Percentiles rank a stretch among this genome's conserved stretches.
These are phyloP conservation scores for Lycia hirtaria DNA, from an alignment of 2,888 invertebrate species.

Conservation along the genomic window DNA sequence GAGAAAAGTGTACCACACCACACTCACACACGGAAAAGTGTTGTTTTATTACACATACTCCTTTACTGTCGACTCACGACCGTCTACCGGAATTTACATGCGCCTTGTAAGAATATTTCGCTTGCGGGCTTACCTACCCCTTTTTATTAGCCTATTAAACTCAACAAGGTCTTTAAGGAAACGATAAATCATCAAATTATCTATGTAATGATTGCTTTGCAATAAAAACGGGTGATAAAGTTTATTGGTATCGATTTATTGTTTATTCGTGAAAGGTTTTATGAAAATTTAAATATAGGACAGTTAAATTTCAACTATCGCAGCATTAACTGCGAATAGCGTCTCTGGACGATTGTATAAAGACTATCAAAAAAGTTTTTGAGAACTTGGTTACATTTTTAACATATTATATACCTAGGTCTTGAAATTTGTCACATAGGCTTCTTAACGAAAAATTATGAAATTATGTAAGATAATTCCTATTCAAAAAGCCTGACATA, in stretches of 20 bases:
- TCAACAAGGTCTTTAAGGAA: constrained; percentile 53
- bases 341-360: not conserved
- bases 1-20: constrained; percentile 37
- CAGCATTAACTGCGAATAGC: not conserved
- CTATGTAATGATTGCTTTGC: constrained; percentile 49
- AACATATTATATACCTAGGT: too few species aligned
- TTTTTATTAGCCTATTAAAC: constrained; percentile 61
- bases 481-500: too few species aligned
- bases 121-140: constrained; percentile 38
- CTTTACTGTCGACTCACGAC: constrained; percentile 46
- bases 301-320: constrained; percentile 13
- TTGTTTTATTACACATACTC: constrained; percentile 49
- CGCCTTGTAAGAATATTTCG: constrained; percentile 38
- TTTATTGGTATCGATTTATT: constrained; percentile 47
- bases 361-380: too few species aligned
- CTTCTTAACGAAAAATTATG: too few species aligned
- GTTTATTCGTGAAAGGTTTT: constrained; percentile 25
- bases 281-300: constrained; percentile 18
- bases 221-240: constrained; percentile 53
- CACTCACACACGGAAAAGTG: constrained; percentile 39
- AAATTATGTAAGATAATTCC: too few species aligned
- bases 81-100: constrained; percentile 46
- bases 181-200: constrained; percentile 61
- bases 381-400: too few species aligned
- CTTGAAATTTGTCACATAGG: too few species aligned